Conservation (phyloP, 2,113 vertebrate species). For the Delphinus delphis region DNA sequence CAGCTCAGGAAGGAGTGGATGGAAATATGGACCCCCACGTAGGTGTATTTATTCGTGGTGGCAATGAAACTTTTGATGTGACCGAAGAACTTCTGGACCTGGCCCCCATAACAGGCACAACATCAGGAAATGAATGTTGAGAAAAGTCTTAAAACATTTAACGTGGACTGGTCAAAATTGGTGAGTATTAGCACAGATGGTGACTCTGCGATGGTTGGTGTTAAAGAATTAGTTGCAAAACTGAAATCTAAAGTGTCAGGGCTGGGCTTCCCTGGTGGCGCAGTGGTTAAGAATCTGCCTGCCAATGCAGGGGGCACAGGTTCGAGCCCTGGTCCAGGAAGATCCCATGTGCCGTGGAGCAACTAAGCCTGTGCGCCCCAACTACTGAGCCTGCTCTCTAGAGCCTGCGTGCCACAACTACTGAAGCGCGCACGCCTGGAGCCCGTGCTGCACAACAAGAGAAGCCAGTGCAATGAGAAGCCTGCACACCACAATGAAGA, state of each 20-base stretch:
- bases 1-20: not conserved
- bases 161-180: not conserved
- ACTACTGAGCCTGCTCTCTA: no score
- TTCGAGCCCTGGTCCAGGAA: no score
- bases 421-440: no score
- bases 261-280: no score
- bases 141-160: conserved; percentile 31
- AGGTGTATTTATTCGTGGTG: not conserved
- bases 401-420: no score
- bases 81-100: not conserved
- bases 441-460: no score
- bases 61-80: not conserved
- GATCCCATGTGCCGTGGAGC: no score
- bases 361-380: no score
- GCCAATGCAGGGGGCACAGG: no score
- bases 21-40: not conserved
- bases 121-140: not conserved
- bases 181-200: conserved; percentile 15
- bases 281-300: no score
- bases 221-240: not conserved
- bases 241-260: not conserved
- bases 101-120: not conserved
- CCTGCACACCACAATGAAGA: no score
- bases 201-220: not conserved
- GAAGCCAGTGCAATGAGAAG: no score